phyloP scores from a whole-genome alignment of 2,113 vertebrate genomes.

The Nannospalax galili region DNA sequence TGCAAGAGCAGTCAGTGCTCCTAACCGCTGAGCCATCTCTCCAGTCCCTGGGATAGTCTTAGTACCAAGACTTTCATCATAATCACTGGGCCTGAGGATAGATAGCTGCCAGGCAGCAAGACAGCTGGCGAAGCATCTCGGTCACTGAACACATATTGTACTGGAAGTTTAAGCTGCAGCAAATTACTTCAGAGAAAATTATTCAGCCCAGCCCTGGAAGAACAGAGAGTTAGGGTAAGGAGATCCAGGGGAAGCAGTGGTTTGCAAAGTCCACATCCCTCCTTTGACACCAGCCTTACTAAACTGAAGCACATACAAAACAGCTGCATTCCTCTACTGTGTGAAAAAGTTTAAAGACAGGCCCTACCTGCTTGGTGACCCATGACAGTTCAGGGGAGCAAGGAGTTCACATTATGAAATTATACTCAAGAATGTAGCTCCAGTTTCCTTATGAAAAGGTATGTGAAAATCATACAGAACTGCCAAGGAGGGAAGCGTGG shows the following conservation, averaged over 20 bases:
- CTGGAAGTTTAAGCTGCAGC: neutral
- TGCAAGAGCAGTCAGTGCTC: too few species aligned
- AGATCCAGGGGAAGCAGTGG: constrained; percentile 33
- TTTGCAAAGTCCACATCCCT: neutral
- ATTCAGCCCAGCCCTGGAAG: constrained; percentile 59
- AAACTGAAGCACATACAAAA: neutral
- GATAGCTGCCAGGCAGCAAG: neutral
- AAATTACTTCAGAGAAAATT: constrained; percentile 1
- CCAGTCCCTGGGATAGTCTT: neutral
- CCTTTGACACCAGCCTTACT: neutral
- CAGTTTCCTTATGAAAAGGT: neutral
- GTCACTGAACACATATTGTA: rapidly evolving
- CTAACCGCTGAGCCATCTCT: too few species aligned
- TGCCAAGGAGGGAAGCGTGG: neutral
- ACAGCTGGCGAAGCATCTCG: neutral
- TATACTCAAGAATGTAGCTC: neutral
- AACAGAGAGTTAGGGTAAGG: constrained; percentile 51
- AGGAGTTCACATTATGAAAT: neutral
- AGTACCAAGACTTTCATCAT: neutral
- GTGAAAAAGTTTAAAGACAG: neutral
- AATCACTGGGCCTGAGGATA: neutral
- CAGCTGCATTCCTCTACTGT: neutral
- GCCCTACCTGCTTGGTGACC: neutral
- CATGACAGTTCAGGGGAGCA: neutral
- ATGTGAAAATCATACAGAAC: neutral